Base-by-base conservation (phyloP, 2,888 invertebrate species). In the Scaptomyza tumidula region DNA sequence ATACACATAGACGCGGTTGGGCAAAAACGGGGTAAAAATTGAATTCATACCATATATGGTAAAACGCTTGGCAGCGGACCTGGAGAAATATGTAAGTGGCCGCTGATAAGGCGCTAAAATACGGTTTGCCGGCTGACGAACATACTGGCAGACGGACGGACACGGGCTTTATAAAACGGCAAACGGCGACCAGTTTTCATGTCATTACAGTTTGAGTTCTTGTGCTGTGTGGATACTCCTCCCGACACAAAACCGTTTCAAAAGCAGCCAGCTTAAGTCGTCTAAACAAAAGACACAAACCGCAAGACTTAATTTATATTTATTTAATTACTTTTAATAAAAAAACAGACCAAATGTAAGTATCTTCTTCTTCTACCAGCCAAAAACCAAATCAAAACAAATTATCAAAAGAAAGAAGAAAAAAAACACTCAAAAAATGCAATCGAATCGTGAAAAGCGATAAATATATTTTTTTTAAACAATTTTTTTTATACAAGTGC, bases 41-140 rank as follows among this genome's bases (percentile, higher is more conserved):
- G 71, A 84, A 90, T 90, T 90, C 90, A 91, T 91, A 87, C 91
- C 91, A 92, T 92, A 92, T 92, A 92, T 92, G 92, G 92, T 92
- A 90, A 92, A 91, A 90, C 86, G 89, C 86, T 88, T 80, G 85
- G 85, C 88, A 78, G 79, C 88, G 77, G 78, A 6, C 58, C 83
- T 86, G 83, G 83, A 83, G 79, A 85, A 90, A 78, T 77, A 77
- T 80, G 72, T 68, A 75, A 75, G 61, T 78, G 75, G 69, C 77
- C 77, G 80, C 78, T 88, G 88, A 82, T 90, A 90, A 89, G 90
- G 89, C 89, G 90, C 86, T 88, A 80, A 75, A 58, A 73, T 68
- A 71, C 59, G 66, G 62, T 73, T 50, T 50, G 70, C 71, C 64
- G 56, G 55, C 45, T 58, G 63, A 7, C 52, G 57, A 56, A 56